Base-by-base conservation (phyloP, 2,888 invertebrate species). In the Abrostola triplasia region DNA sequence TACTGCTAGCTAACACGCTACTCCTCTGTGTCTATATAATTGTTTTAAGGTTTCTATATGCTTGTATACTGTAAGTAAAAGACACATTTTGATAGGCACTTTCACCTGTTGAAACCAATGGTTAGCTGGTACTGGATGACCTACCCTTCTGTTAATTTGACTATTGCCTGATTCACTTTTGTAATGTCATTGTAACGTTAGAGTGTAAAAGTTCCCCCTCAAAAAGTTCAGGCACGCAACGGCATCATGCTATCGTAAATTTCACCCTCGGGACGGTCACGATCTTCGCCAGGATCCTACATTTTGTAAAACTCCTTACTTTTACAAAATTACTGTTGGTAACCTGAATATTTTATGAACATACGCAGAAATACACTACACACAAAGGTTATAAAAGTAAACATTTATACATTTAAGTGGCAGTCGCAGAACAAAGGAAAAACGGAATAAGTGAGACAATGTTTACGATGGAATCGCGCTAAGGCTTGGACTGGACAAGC, bases 191-290 rank as follows among this genome's bases (percentile, higher is more conserved):
- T 40, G 13, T 59, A 54, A 37, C 37, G 44, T 42, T 41, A 42
- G 54, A 56, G 49, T 40, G 63, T 60, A 76, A 79, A 70, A 73
- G 59, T 65, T 67, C 41, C 71, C 64, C 67, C 67, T 55, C 53
- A 24, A 59, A 58, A 57, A 63, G 78, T 73, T 70, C 60, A 60
- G 66, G 70, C 83, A 81, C 80, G 81, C 82, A 74, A 83, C 55
- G 66, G 66, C 57, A 77, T 79, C 81, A 77, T 83, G 81, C 80
- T 83, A 78, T 79, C 81, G 83, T 86, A 82, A 84, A 82, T 84
- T 77, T 72, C 51, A 60, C 80, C 82, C 82, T 58, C 60, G 70
- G 73, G 76, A 77, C 80, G 60, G 75, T 70, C 80, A 78, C 77
- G 79, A 70, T 72, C 76, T 65, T 63, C 53, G 68, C 71, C 68